These are phyloP conservation scores for Apotomis betuletana DNA, from an alignment of 2,888 invertebrate genomes.

Conservation along the genomic window DNA sequence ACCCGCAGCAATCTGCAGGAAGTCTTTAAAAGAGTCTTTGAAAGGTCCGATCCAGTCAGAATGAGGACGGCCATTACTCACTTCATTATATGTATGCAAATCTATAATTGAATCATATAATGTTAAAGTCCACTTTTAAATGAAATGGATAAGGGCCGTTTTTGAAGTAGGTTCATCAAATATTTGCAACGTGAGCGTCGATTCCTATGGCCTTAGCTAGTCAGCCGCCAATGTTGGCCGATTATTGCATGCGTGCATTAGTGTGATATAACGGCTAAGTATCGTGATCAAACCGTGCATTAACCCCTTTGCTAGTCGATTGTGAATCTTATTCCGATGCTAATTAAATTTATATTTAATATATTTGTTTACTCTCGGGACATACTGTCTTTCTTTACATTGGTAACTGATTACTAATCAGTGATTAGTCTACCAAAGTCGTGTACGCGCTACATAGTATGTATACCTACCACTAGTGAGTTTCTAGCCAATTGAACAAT, in stretches of 20 bases:
- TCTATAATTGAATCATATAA: not conserved
- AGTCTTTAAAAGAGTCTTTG: not conserved
- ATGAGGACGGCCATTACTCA: not conserved
- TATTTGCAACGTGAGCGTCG: conserved; percentile 1
- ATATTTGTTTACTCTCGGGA: not conserved
- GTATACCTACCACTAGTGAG: too few relatives aligned
- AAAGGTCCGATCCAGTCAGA: not conserved
- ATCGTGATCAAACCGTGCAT: conserved; percentile 52
- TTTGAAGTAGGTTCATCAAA: not conserved
- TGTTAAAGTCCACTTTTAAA: not conserved
- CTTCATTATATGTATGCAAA: not conserved
- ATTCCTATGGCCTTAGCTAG: conserved; percentile 38
- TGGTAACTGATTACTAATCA: too few relatives aligned
- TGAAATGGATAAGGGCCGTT: not conserved
- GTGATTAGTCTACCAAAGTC: too few relatives aligned
- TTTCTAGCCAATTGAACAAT: too few relatives aligned
- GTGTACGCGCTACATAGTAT: too few relatives aligned
- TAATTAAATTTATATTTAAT: conserved; percentile 27
- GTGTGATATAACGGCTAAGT: conserved; percentile 42
- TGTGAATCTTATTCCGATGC: conserved; percentile 70
- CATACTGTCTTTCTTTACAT: not conserved
- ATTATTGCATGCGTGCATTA: conserved; percentile 36
- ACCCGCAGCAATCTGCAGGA: not conserved
- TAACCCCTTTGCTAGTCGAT: conserved; percentile 71
- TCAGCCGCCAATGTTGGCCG: conserved; percentile 40